These are phyloP conservation scores for Pangasius larnaudii DNA, from an alignment of 2,797 vertebrate genomes.

Conservation along the genomic window DNA sequence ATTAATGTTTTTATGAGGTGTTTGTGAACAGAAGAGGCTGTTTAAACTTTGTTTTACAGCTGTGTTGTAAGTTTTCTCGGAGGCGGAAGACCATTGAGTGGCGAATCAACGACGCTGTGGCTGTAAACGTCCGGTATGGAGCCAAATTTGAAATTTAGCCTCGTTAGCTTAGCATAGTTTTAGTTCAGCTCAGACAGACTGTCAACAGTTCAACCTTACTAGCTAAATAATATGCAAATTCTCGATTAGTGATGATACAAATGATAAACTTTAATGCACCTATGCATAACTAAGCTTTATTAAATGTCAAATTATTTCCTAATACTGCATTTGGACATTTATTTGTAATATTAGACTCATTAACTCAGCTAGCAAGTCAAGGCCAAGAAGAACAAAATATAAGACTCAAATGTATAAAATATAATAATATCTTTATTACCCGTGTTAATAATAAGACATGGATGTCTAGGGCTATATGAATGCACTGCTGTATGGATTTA, in stretches of 20 bases:
- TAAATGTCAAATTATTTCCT: too few relatives aligned
- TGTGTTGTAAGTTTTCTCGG: background rate
- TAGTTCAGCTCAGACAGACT: background rate
- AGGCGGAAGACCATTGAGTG: background rate
- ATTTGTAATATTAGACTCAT: background rate
- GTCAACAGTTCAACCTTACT: background rate
- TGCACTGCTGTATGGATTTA: background rate
- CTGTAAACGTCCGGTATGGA: constrained; percentile 43
- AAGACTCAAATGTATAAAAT: background rate
- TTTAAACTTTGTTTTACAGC: background rate
- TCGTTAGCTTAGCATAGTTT: constrained; percentile 36
- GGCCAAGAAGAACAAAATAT: background rate
- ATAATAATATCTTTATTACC: background rate
- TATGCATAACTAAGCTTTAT: background rate
- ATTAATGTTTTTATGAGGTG: background rate
- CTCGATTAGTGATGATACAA: background rate
- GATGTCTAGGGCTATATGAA: background rate
- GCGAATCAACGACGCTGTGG: constrained; percentile 16
- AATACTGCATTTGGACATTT: background rate
- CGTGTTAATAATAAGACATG: background rate
- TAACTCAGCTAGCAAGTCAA: background rate
- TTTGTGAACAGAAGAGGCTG: constrained; percentile 56
- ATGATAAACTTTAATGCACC: background rate
- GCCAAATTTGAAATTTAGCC: constrained; percentile 48
- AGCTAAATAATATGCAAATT: background rate